Conservation (phyloP, 2,113 vertebrate genomes). For the Xyliphius kryptos region DNA sequence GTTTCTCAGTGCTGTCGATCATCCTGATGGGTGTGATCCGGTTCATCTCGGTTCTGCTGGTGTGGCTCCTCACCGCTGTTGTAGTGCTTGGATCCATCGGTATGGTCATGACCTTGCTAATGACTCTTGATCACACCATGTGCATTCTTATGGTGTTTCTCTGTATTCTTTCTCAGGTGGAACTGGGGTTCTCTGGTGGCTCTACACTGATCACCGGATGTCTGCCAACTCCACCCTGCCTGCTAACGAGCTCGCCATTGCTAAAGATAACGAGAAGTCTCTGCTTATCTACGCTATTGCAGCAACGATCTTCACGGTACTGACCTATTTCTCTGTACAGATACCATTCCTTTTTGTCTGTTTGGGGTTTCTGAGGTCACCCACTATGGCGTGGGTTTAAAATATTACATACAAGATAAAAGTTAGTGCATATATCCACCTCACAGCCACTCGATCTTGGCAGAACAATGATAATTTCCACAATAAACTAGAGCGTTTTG, state of each 20-base stretch:
- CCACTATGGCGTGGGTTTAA: no score
- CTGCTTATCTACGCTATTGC: constrained; percentile 85
- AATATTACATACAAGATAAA: no score
- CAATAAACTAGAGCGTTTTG: no score
- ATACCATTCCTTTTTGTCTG: no score
- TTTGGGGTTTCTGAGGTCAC: not conserved
- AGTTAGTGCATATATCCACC: no score
- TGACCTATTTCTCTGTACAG: not conserved
- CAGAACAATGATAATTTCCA: no score
- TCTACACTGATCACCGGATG: constrained; percentile 77
- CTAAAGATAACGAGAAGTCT: constrained; percentile 81
- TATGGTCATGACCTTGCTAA: constrained; percentile 53
- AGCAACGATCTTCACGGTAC: constrained; percentile 90
- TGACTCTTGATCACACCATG: not conserved
- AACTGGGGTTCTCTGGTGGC: constrained; percentile 88
- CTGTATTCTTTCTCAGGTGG: constrained; percentile 64
- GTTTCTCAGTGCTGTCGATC: constrained; percentile 81
- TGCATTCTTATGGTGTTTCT: not conserved
- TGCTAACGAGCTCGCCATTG: constrained; percentile 71
- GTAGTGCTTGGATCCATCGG: constrained; percentile 85
- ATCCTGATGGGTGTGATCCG: constrained; percentile 94
- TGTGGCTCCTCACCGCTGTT: constrained; percentile 88
- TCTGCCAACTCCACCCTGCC: constrained; percentile 55
- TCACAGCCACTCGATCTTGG: no score
- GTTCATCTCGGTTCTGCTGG: constrained; percentile 89